Conservation (phyloP, 2,888 invertebrate genomes). For the Buathra laborator region DNA sequence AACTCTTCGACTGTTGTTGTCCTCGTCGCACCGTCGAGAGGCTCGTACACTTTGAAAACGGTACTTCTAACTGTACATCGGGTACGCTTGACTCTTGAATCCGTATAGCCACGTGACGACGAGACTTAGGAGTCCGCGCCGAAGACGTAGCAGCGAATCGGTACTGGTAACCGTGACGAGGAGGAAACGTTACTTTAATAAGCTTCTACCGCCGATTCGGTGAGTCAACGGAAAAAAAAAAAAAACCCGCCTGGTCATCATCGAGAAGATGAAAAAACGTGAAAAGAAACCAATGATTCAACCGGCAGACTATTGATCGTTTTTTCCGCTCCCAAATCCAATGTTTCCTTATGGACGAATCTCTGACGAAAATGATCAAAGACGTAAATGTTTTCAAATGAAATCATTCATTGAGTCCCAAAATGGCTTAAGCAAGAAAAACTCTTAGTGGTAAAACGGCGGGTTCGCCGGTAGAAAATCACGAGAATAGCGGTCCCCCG, state of each 20-base stretch:
- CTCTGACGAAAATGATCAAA: neutral
- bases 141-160: slow-evolving; percentile 30
- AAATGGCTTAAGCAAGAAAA: neutral
- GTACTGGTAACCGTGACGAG: slow-evolving; percentile 35
- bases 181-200: slow-evolving; percentile 37
- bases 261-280: neutral
- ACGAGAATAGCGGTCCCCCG: slow-evolving; percentile 54
- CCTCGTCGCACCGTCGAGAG: slow-evolving; percentile 62
- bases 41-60: slow-evolving; percentile 77
- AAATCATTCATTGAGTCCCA: neutral
- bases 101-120: slow-evolving; percentile 68
- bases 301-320: neutral
- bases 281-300: too few relatives aligned
- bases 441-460: neutral
- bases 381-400: neutral
- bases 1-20: slow-evolving; percentile 48
- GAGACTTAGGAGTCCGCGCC: slow-evolving; percentile 22
- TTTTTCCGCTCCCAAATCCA: neutral
- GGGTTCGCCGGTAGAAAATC: neutral
- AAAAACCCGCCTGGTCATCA: neutral
- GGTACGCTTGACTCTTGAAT: slow-evolving; percentile 59
- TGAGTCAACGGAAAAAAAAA: slow-evolving; percentile 4
- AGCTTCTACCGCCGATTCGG: slow-evolving; percentile 1
- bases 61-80: slow-evolving; percentile 83
- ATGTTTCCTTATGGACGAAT: neutral